phyloP scores from a whole-genome alignment of 1,140 invertebrate genomes.

The Notospermus geniculatus region DNA sequence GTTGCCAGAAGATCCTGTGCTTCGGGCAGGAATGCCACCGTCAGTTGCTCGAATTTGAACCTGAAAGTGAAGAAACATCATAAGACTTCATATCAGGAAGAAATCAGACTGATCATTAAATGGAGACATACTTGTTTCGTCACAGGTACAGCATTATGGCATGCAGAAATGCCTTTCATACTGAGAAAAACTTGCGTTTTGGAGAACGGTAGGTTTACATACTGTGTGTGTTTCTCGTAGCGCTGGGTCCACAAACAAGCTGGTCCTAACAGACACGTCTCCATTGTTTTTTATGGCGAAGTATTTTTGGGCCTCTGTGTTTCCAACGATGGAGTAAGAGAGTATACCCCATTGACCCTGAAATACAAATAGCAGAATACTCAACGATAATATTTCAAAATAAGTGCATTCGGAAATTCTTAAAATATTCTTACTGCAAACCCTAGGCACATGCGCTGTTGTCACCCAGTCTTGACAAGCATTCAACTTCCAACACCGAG shows the following conservation, averaged over 20 bases:
- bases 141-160: too few relatives aligned
- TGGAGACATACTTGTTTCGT: too few relatives aligned
- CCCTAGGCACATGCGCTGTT: too few relatives aligned
- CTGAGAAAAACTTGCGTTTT: background rate
- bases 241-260: slow-evolving; percentile 15
- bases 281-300: slow-evolving; percentile 29
- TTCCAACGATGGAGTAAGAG: slow-evolving; percentile 36
- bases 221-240: slow-evolving; percentile 22
- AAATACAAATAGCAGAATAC: slow-evolving; percentile 14
- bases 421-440: too few relatives aligned
- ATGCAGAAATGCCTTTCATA: too few relatives aligned
- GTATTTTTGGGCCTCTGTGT: slow-evolving; percentile 23
- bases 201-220: background rate
- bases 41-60: slow-evolving; percentile 16
- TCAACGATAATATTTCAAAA: too few relatives aligned
- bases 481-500: too few relatives aligned
- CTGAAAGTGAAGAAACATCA: slow-evolving; percentile 29
- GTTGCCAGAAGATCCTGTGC: too few relatives aligned
- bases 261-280: slow-evolving; percentile 23
- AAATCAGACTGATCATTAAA: too few relatives aligned
- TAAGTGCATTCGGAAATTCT: too few relatives aligned
- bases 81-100: too few relatives aligned
- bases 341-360: slow-evolving; percentile 33
- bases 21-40: slow-evolving; percentile 30
- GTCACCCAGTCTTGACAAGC: too few relatives aligned